Base-by-base conservation (phyloP, 2,888 invertebrate species). In the Hybos culiciformis region DNA sequence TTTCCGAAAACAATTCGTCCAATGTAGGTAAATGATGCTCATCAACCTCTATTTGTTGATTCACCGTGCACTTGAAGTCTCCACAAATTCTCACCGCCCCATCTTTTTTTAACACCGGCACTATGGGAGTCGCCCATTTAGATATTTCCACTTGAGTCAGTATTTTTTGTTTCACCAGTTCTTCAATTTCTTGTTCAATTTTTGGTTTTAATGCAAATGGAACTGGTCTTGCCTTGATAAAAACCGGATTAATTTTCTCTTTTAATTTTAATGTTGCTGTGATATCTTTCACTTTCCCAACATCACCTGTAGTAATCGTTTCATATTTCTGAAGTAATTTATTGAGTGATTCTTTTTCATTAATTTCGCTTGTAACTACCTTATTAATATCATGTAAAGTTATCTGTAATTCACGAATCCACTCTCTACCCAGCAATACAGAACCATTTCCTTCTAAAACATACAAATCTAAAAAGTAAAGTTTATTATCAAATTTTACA, bases 41-140 rank as follows among this genome's bases (percentile, higher is more conserved):
- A 31, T 56, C 55, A 11, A 53, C 48, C 11, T 54, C 46, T 23
- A 57, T 49, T 29, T 49, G 43, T 9, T 51, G 47, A 45, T 57
- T 56, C 20, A 55, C 39, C 6, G 52, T 50, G 3, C 53, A 33
- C 36, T 53, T 51, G 18, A 51, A 53, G 41, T 52, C 51, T 1
- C 48, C 50, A 24, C 51, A 53, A 11, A 51, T 54, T 24, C 55
- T 46, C 12, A 60, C 45, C 9, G 41, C 29, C 5, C 49, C 49
- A 42, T 56, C 47, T 12, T 48, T 45, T 37, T 59, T 61, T 19
- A 54, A 45, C 8, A 58, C 53, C 12, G 57, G 52, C 5, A 60
- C 58, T 5, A 58, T 53, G 5, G 59, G 58, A 9, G 59, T 57
- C n/a, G 54, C 57, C 56, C 58, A 59, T 11, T 49, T 20, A 48